Evolutionary conservation across 1,140 invertebrate species (phyloP), one percentile per base, ranked within the genome.

Genomic region (Gryon sp.): DNA sequence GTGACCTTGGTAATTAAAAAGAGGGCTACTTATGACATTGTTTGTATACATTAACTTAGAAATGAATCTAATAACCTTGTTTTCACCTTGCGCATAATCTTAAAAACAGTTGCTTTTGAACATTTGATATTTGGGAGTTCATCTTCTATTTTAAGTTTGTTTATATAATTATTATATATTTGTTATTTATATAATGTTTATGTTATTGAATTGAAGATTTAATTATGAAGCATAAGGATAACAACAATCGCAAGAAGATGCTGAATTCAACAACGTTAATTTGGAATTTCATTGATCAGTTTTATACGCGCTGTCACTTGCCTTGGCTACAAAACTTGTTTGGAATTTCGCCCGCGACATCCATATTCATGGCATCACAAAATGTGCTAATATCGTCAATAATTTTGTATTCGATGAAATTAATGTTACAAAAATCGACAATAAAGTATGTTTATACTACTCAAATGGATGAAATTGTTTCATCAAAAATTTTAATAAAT

Each of bases 11-110:
- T 11, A 24, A 22, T 19, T 11, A 19, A 68, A 57, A 36, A 53
- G 7, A 40, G 9, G 11, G 1, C 14, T 16, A 46, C 59, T 50
- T 5, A 7, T 66, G 40, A 19, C 48, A 28, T 34, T 26, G 22
- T 38, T 40, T 20, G 69, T 57, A 57, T 57, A 38, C 14, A 57
- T 73, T 73, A 63, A 73, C 34, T 73, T 50, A 26, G 59, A 9
- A 73, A 73, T 73, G 62, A 55, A 53, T 55, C 16, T 55, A 62
- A 32, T 34, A 62, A 55, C 68, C 68, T 72, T 63, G 59, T 57
- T 57, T 55, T 73, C 24, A 73, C 69, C 69, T 73, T 73, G 50
- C 30, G 46, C 28, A 53, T 62, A 69, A 69, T 50, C 14, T 46
- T 15, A 7, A 26, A 66, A n/a, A n/a, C n/a, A n/a, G n/a, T n/a